These are phyloP conservation scores for Macrosiphum euphorbiae DNA, from an alignment of 2,888 invertebrate species.

Conservation along the genomic window DNA sequence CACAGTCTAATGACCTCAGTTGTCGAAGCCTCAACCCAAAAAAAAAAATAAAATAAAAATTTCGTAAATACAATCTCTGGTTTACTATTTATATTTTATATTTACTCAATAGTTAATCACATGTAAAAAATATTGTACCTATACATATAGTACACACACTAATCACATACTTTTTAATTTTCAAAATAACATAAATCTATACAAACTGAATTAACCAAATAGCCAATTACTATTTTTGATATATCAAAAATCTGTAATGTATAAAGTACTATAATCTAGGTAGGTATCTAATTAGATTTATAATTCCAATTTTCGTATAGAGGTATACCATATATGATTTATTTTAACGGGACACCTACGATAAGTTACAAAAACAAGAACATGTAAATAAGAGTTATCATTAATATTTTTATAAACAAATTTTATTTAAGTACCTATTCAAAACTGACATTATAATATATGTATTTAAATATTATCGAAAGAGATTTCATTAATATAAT, in stretches of 20 bases:
- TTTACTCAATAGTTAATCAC: background rate
- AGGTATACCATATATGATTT: background rate
- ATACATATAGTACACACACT: too few relatives aligned
- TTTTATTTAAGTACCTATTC: background rate
- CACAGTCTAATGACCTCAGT: too few relatives aligned
- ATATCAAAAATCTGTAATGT: background rate
- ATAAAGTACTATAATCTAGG: background rate
- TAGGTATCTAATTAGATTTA: background rate
- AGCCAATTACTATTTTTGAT: background rate
- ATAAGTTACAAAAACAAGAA: background rate
- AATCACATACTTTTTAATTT: background rate
- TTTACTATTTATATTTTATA: background rate
- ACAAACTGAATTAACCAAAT: background rate
- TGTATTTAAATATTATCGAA: background rate
- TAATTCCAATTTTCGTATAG: background rate
- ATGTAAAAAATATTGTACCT: too few relatives aligned
- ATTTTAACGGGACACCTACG: background rate
- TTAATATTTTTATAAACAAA: background rate
- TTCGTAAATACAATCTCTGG: background rate
- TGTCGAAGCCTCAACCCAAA: too few relatives aligned
- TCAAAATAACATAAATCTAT: background rate
- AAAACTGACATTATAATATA: background rate
- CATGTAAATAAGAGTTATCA: background rate
- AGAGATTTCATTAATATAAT: too few relatives aligned
- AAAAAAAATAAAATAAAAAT: too few relatives aligned